These are phyloP conservation scores for Cosmia trapezina DNA, from an alignment of 2,888 invertebrate genomes.

Conservation along the genomic window DNA sequence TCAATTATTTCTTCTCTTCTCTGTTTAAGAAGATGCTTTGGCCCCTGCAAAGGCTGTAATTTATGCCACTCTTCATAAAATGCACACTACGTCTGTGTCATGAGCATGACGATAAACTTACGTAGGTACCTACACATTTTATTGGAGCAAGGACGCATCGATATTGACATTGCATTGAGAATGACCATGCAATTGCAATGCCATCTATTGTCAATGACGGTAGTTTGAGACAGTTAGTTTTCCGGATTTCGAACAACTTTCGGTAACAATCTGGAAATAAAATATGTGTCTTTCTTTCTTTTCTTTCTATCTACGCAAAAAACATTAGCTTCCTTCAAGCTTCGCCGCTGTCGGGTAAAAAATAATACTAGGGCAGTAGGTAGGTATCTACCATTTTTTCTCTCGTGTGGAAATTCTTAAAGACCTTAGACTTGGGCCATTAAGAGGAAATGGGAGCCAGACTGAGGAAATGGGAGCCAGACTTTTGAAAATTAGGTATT, in stretches of 20 bases:
- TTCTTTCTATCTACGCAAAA: too few species aligned
- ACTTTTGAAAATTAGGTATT: too few species aligned
- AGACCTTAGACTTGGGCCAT: neutral
- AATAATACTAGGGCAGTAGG: neutral
- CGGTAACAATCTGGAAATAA: neutral
- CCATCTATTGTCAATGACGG: neutral
- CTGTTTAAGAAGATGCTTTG: neutral
- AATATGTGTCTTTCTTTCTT: too few species aligned
- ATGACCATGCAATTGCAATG: constrained; percentile 9
- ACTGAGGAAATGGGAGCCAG: too few species aligned
- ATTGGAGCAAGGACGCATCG: constrained; percentile 27
- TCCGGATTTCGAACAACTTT: neutral
- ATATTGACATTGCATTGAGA: constrained; percentile 34
- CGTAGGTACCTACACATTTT: neutral
- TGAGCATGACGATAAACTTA: neutral
- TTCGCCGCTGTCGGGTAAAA: neutral
- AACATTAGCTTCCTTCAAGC: neutral
- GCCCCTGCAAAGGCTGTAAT: neutral
- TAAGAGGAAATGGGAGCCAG: too few species aligned
- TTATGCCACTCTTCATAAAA: neutral
- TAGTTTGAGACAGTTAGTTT: neutral
- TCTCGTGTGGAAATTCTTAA: neutral
- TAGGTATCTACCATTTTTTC: neutral
- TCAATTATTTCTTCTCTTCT: neutral
- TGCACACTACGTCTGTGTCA: neutral